Evolutionary conservation across 1,140 invertebrate species (phyloP), one percentile per base, ranked within the genome.

Genomic region (Caenorhabditis remanei): DNA sequence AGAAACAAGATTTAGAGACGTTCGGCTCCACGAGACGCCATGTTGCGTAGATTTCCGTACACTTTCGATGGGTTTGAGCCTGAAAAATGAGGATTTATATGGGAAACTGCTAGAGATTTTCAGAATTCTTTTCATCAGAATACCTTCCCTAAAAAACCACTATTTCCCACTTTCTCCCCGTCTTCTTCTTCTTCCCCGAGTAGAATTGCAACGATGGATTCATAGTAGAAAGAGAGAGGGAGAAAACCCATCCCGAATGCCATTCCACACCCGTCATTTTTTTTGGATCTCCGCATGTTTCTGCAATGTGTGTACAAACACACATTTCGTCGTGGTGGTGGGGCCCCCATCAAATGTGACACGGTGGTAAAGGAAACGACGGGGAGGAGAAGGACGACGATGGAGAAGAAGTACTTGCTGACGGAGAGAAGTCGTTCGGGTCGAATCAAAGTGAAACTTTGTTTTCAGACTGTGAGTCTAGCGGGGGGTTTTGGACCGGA

Each of bases 1-100:
- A n/a, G 32, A 2, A 40, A 19, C n/a, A n/a, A 4, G 21, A 56
- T 95, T 63, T 94, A 97, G 93, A 97, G 95, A 92, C 96, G 94
- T 93, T 96, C 95, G 2, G 96, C 95, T 16, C 96, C 94, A 91
- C 96, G 94, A 86, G 95, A 94, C 53, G 96, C 96, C 87, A 98
- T 95, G 93, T 96, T 95, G 90, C 96, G 94, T 87, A 99, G 93
- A 90, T 96, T 96, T 41, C 97, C 97, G 94, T 98, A 98, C 40
- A 99, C 96, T 94, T 99, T 98, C 24, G 96, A 97, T 53, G 97
- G 97, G 61, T 96, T 97, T 95, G 97, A 87, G 19, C 93, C 93
- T 94, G 89, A 14, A 93, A 93, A 63, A 32, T 13, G 11, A 3
- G 11, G 9, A 63, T 21, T n/a, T 58, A n/a, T 11, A 43, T 85